Conservation (phyloP, 2,888 invertebrate species). For the Periphyllus acericola region DNA sequence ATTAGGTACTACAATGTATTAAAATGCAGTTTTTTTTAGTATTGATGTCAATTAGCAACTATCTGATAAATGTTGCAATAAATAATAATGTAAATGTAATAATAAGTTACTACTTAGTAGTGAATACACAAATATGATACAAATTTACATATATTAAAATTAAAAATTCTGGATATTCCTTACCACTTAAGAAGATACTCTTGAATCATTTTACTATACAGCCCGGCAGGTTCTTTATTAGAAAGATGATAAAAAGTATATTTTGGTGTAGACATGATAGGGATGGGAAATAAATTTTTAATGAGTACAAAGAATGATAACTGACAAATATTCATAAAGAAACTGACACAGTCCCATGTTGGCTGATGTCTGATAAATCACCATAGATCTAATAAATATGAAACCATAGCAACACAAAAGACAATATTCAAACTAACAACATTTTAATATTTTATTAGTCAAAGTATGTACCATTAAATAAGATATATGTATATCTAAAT, state of each 20-base stretch:
- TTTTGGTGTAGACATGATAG: slow-evolving; percentile 18
- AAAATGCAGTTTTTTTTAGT: too few relatives aligned
- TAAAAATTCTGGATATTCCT: slow-evolving; percentile 41
- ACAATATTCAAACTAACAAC: neutral
- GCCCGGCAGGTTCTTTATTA: slow-evolving; percentile 65
- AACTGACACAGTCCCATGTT: too few relatives aligned
- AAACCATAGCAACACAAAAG: slow-evolving; percentile 19
- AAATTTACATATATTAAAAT: neutral
- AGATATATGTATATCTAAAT: too few relatives aligned
- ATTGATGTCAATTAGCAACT: too few relatives aligned
- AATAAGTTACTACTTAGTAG: too few relatives aligned
- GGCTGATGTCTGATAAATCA: neutral
- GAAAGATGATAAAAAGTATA: slow-evolving; percentile 67
- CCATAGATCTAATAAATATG: slow-evolving; percentile 21
- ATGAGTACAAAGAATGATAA: neutral
- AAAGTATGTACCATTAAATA: too few relatives aligned
- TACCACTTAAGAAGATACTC: slow-evolving; percentile 68
- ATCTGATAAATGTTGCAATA: too few relatives aligned
- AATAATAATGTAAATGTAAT: too few relatives aligned
- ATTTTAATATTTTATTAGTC: too few relatives aligned
- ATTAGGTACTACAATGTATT: too few relatives aligned
- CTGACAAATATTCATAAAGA: neutral
- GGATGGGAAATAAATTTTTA: neutral
- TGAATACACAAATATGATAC: too few relatives aligned
- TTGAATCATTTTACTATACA: slow-evolving; percentile 65